These are phyloP conservation scores for Cinclus mexicanus DNA, from an alignment of 2,113 vertebrate genomes.

Conservation along the genomic window DNA sequence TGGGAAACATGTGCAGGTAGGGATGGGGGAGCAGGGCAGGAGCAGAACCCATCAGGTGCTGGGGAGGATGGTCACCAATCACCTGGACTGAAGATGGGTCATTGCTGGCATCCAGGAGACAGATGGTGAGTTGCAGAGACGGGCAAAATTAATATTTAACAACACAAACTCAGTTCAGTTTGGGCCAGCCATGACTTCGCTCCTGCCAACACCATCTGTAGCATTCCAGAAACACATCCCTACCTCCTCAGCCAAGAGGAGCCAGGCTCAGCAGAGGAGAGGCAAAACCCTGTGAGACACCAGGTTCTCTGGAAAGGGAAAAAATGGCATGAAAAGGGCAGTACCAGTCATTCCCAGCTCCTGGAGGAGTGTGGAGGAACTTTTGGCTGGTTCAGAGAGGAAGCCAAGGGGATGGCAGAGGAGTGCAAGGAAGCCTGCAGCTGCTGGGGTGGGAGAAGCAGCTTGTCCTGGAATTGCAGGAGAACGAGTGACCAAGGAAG, in stretches of 20 bases:
- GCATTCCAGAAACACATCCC: background rate
- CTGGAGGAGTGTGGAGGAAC: background rate
- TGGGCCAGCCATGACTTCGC: background rate
- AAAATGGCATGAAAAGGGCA: background rate
- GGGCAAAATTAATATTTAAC: slow-evolving; percentile 20
- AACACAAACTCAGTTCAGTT: background rate
- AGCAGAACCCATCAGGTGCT: background rate
- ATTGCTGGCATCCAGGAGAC: background rate
- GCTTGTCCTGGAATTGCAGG: background rate
- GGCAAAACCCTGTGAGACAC: background rate
- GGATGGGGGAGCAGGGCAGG: background rate
- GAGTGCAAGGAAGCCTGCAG: background rate
- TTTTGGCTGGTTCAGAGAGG: background rate
- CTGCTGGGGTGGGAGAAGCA: background rate
- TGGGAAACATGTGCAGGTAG: background rate
- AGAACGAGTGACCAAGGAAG: background rate
- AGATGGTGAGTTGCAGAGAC: slow-evolving; percentile 1
- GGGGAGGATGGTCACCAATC: background rate
- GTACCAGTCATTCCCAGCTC: background rate
- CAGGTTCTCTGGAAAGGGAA: background rate
- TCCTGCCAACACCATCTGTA: slow-evolving; percentile 26
- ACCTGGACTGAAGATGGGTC: background rate
- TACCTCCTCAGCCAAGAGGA: background rate
- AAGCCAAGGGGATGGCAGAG: background rate
- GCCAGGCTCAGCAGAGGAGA: background rate